These are phyloP conservation scores for Romanogobio albipinnatus DNA, from an alignment of 2,113 vertebrate genomes.

Conservation along the genomic window DNA sequence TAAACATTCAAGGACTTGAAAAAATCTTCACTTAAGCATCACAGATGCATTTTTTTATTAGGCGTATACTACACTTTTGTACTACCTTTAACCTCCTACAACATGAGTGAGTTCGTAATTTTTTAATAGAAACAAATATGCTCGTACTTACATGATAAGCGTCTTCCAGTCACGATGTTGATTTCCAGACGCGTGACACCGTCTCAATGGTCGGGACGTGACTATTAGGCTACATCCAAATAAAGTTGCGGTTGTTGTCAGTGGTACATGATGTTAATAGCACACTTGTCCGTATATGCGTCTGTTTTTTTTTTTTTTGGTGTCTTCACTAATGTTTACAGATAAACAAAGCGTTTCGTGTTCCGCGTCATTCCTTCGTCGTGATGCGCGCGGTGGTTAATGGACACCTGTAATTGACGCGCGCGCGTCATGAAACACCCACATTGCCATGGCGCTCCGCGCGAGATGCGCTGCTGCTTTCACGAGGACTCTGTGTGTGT, in stretches of 20 bases:
- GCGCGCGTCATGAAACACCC: constrained; percentile 35
- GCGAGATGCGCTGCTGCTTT: constrained; percentile 11
- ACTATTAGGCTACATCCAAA: constrained; percentile 29
- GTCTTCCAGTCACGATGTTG: constrained; percentile 22
- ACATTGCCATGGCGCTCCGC: background rate
- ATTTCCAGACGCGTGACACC: constrained; percentile 22
- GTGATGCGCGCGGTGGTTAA: constrained; percentile 24
- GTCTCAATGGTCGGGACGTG: constrained; percentile 7
- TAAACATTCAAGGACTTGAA: background rate
- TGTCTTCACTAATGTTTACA: constrained; percentile 20
- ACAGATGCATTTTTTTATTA: background rate
- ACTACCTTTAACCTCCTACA: background rate
- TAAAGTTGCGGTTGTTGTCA: constrained; percentile 30
- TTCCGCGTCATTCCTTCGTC: constrained; percentile 9
- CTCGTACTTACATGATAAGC: constrained; percentile 18
- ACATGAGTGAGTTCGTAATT: background rate
- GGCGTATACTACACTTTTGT: background rate
- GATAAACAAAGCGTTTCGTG: constrained; percentile 8
- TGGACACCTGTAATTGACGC: constrained; percentile 38
- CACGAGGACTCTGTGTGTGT: constrained; percentile 31
- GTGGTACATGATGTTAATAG: background rate
- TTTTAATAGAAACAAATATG: background rate
- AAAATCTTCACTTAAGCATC: background rate
- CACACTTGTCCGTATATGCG: background rate
- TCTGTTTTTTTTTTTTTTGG: background rate